A percentile compares a stretch with the other conserved stretches of the same genome.
phyloP scores from a whole-genome alignment of 2,113 vertebrate species.

The Amia ocellicauda region DNA sequence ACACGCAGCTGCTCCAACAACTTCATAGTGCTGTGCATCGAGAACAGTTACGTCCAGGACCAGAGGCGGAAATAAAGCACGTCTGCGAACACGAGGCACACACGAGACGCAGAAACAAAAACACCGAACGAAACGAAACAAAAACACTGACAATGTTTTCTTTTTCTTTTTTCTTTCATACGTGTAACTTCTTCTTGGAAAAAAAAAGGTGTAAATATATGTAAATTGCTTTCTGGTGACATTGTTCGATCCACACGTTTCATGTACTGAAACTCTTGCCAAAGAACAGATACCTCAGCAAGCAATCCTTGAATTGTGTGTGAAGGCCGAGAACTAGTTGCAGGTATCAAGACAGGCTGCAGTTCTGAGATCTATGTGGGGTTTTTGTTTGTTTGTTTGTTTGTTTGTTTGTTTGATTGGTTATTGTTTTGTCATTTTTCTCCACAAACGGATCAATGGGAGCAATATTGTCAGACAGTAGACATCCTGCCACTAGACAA shows the following conservation, averaged over 20 bases:
- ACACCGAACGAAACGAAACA: too few relatives aligned
- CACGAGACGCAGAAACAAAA: too few relatives aligned
- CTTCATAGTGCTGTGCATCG: slow-evolving; percentile 87
- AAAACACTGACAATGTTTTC: too few relatives aligned
- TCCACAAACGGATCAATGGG: neutral
- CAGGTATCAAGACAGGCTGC: neutral
- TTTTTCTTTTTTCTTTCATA: slow-evolving; percentile 27
- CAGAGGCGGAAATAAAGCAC: slow-evolving; percentile 48
- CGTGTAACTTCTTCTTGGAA: slow-evolving; percentile 35
- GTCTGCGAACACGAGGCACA: slow-evolving; percentile 27
- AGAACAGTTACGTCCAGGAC: slow-evolving; percentile 76
- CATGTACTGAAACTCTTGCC: slow-evolving; percentile 44
- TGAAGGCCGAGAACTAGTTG: neutral
- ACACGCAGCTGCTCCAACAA: slow-evolving; percentile 80
- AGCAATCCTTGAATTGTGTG: neutral
- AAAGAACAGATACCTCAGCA: slow-evolving; percentile 68
- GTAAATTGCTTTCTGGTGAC: slow-evolving; percentile 25
- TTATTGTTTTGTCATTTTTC: neutral
- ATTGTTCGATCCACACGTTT: slow-evolving; percentile 5
- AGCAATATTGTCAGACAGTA: neutral
- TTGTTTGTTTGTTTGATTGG: neutral
- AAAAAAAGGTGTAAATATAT: slow-evolving; percentile 72
- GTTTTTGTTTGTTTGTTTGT: neutral
- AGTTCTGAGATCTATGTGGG: neutral
- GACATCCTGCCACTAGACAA: neutral